Evolutionary conservation across 2,797 vertebrate species (phyloP).

Genomic region (Myiothlypis chrysogaster): DNA sequence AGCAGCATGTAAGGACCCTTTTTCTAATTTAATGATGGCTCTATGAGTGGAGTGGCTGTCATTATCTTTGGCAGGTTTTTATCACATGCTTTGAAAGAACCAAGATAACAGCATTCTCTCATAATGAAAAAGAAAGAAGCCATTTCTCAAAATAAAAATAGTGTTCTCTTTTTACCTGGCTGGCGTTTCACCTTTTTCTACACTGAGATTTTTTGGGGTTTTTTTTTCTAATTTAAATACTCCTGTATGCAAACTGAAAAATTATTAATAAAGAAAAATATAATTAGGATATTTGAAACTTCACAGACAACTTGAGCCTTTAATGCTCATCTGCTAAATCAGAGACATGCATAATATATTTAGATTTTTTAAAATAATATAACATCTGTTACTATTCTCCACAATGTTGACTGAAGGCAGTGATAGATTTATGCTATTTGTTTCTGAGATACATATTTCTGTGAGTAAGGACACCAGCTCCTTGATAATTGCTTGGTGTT

Average conservation of each 20-base stretch:
- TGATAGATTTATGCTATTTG: background rate
- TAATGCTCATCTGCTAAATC: background rate
- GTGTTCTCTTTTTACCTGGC: background rate
- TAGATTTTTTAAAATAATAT: background rate
- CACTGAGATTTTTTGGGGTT: background rate
- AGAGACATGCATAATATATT: background rate
- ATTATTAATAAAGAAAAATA: background rate
- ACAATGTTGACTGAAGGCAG: background rate
- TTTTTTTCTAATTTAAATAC: background rate
- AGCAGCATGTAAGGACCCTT: background rate
- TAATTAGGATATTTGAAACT: background rate
- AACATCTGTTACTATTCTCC: background rate
- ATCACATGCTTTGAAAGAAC: background rate
- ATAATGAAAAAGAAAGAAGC: background rate
- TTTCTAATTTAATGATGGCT: background rate
- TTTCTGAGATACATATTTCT: background rate
- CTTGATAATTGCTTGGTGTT: background rate
- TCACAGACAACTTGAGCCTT: background rate
- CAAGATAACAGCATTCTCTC: background rate
- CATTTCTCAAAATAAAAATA: background rate
- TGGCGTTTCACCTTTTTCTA: background rate
- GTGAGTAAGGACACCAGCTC: background rate
- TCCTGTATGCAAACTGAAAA: background rate
- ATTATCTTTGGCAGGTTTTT: background rate
- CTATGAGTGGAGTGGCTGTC: fast-evolving